phyloP scores from a whole-genome alignment of 2,888 invertebrate genomes.

The Acleris emargana region DNA sequence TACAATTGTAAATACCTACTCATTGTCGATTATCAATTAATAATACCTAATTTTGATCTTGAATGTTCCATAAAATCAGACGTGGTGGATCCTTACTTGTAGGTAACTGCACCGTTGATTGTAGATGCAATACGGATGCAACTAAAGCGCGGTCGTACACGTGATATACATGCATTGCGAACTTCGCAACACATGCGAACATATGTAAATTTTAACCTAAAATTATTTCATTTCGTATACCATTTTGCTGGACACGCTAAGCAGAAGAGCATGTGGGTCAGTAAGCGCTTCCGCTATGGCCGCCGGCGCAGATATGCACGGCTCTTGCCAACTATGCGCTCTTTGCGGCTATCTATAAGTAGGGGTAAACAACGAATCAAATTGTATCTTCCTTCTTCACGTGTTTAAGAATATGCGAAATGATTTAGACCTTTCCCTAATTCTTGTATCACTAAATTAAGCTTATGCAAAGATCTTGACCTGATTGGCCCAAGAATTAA shows the following conservation, averaged over 20 bases:
- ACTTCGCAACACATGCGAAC: slow-evolving; percentile 28
- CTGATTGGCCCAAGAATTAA: slow-evolving; percentile 59
- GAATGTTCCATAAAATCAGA: background rate
- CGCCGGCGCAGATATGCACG: slow-evolving; percentile 53
- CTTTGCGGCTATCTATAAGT: slow-evolving; percentile 23
- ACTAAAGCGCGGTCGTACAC: slow-evolving; percentile 18
- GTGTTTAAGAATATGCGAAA: background rate
- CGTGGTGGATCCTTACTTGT: background rate
- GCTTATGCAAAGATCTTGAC: slow-evolving; percentile 64
- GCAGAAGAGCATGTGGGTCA: slow-evolving; percentile 57
- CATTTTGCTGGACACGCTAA: slow-evolving; percentile 50
- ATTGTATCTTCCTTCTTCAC: slow-evolving; percentile 5
- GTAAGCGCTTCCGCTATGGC: slow-evolving; percentile 62
- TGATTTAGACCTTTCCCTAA: too few species aligned
- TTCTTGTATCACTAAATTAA: slow-evolving; percentile 38
- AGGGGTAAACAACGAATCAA: slow-evolving; percentile 15
- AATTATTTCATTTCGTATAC: slow-evolving; percentile 32
- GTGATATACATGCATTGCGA: slow-evolving; percentile 32
- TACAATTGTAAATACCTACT: too few species aligned
- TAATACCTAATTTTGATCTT: too few species aligned
- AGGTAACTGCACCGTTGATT: background rate
- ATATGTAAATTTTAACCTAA: slow-evolving; percentile 37
- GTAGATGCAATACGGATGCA: slow-evolving; percentile 28
- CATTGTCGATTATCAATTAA: too few species aligned
- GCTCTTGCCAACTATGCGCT: slow-evolving; percentile 58